Conservation (phyloP, 2,888 invertebrate species). For the Cyrtodaria siliqua region DNA sequence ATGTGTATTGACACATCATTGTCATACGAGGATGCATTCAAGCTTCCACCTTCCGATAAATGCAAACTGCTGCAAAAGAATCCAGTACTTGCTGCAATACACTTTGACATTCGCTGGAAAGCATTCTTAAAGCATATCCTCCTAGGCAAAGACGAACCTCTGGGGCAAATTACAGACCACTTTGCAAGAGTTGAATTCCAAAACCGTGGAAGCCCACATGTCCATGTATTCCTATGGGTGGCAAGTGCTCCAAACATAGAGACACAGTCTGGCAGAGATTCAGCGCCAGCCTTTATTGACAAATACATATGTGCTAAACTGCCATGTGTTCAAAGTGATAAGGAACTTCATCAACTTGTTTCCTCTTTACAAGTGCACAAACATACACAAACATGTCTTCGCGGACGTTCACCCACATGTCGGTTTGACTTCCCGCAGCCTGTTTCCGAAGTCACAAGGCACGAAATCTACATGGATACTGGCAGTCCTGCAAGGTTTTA, state of each 20-base stretch:
- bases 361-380: not conserved
- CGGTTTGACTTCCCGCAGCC: slow-evolving; percentile 19
- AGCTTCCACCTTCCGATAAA: not conserved
- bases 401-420: not conserved
- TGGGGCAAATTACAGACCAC: slow-evolving; percentile 12
- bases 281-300: slow-evolving; percentile 16
- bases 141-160: not conserved
- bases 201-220: slow-evolving; percentile 27
- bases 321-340: not conserved
- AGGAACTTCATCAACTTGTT: not conserved
- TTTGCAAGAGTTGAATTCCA: slow-evolving; percentile 25
- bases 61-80: slow-evolving; percentile 5
- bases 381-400: slow-evolving; percentile 9
- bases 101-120: slow-evolving; percentile 37
- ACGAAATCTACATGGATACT: not conserved
- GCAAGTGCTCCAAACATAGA: slow-evolving; percentile 21
- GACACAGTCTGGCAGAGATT: not conserved
- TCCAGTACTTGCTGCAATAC: slow-evolving; percentile 29
- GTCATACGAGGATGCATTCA: not conserved
- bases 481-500: slow-evolving; percentile 23
- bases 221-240: slow-evolving; percentile 20
- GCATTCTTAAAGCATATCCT: slow-evolving; percentile 8
- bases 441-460: not conserved
- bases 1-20: not conserved
- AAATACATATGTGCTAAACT: slow-evolving; percentile 17